Evolutionary conservation across 92 coral and sea anemone species (phyloP), one percentile per base, ranked within the genome.

Genomic region (Epizoanthus rinbou): DNA sequence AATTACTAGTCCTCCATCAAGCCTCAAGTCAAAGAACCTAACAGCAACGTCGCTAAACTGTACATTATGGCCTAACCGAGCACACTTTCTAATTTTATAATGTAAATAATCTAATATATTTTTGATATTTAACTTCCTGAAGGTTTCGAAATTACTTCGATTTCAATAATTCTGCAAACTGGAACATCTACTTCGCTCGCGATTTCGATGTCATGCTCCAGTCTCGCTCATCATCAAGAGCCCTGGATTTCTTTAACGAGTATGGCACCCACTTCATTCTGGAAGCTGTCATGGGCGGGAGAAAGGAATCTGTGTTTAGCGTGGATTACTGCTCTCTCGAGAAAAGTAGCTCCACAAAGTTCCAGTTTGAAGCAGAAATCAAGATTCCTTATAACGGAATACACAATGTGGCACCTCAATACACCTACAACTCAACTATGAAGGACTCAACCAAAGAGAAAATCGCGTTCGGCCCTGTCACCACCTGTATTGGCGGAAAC

Each of bases 211-310:
- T 31, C 5, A 14, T 60, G 15, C 8, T 62, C 37, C 13, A 5
- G 8, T 57, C 5, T 7, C 83, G 83, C 60, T 56, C 58, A 13
- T 60, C 69, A 13, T 9, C 69, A 22, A 37, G n/a, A 23, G 83
- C 83, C 69, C 16, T 78, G 56, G 71, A 78, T 59, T 78, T 78
- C 56, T 78, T 78, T 57, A 78, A 64, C 8, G 83, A 78, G 57
- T 78, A 59, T n/a, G 83, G 83, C 50, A 78, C 83, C 3, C 83
- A 60, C 28, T 78, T 58, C 65, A 31, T 78, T 43, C 24, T 23
- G 50, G 71, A 60, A 23, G 83, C 83, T 2, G 83, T 59, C 6
- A 78, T 78, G 83, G 83, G 83, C 16, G 83, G 83, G 0, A 58
- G 56, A 17, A 78, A 78, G 83, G 69, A 78, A 25, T 78, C 83